Evolutionary conservation across 2,888 invertebrate genomes (phyloP).

Genomic region (Sceliomorpha sp.): DNA sequence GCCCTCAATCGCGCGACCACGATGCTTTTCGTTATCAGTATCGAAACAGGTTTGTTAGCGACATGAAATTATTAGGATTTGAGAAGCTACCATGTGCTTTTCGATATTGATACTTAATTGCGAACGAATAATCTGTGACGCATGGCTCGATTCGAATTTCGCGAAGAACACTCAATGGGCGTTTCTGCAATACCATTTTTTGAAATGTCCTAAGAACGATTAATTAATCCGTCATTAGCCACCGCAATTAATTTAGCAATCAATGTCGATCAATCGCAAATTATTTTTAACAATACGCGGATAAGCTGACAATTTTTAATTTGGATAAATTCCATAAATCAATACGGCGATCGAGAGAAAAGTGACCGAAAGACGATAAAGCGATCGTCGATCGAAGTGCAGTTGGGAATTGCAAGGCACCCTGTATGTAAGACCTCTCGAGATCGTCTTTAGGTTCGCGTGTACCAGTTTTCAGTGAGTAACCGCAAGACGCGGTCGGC

Average conservation of each 20-base stretch:
- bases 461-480: slow-evolving; percentile 71
- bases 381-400: slow-evolving; percentile 34
- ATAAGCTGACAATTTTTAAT: too few species aligned
- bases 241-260: too few species aligned
- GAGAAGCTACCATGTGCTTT: slow-evolving; percentile 9
- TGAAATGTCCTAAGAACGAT: too few species aligned
- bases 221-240: too few species aligned
- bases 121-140: not conserved
- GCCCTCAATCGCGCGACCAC: slow-evolving; percentile 22
- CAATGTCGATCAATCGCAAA: too few species aligned
- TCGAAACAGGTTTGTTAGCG: slow-evolving; percentile 20
- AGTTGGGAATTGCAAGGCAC: slow-evolving; percentile 37
- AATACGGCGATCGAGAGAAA: too few species aligned
- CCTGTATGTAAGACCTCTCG: slow-evolving; percentile 62
- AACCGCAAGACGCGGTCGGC: slow-evolving; percentile 64
- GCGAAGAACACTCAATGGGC: too few species aligned
- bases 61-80: slow-evolving; percentile 19
- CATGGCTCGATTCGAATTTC: too few species aligned
- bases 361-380: slow-evolving; percentile 6
- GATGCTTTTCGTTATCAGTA: slow-evolving; percentile 24
- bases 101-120: slow-evolving; percentile 2
- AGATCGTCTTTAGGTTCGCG: slow-evolving; percentile 63
- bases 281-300: too few species aligned
- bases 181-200: too few species aligned
- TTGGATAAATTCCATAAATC: too few species aligned